phyloP scores from a whole-genome alignment of 2,113 vertebrate species.

The Peromyscus leucopus region DNA sequence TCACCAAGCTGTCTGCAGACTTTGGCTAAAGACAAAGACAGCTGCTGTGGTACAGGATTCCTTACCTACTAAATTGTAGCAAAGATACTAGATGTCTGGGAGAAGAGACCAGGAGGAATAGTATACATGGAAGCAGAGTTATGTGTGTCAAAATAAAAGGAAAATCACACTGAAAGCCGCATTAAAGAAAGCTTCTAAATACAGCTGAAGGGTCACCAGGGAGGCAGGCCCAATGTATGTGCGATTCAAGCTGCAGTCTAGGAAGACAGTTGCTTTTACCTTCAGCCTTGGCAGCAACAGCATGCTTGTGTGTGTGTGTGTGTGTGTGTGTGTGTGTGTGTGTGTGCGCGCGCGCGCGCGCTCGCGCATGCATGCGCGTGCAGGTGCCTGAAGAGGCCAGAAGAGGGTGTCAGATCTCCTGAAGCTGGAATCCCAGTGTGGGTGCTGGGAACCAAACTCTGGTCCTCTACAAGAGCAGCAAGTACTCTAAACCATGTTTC shows the following conservation, averaged over 20 bases:
- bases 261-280: no score
- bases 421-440: not conserved
- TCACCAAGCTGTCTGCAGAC: not conserved
- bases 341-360: not conserved
- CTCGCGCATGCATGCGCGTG: no score
- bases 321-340: not conserved
- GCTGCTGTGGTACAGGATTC: fast-evolving
- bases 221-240: no score
- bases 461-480: not conserved
- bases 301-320: not conserved
- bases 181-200: not conserved
- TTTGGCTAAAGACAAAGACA: not conserved
- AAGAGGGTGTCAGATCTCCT: not conserved
- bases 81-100: not conserved
- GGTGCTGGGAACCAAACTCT: not conserved
- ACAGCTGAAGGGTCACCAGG: no score
- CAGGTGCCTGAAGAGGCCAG: not conserved
- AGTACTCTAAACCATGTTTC: no score
- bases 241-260: not conserved
- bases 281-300: not conserved
- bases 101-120: not conserved
- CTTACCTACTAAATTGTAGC: not conserved
- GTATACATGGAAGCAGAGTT: not conserved
- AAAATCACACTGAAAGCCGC: not conserved
- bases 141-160: not conserved